phyloP scores from a whole-genome alignment of 2,888 invertebrate genomes.

The Xestobium rufovillosum region DNA sequence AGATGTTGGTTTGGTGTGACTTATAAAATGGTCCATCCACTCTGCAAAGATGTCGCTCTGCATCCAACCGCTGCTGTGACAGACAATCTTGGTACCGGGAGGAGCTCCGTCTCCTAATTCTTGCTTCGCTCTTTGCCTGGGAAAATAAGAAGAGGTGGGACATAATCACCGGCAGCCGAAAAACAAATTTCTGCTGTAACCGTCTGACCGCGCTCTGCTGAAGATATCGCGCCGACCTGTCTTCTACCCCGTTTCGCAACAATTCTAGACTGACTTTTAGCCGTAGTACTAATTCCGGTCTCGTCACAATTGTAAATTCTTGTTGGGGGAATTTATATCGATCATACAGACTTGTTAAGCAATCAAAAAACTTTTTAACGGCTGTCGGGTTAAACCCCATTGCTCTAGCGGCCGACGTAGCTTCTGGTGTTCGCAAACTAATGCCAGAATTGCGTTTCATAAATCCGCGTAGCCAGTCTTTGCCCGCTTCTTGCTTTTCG shows the following conservation, averaged over 20 bases:
- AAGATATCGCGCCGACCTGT: constrained; percentile 25
- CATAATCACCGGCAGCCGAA: constrained; percentile 25
- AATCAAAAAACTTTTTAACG: constrained; percentile 17
- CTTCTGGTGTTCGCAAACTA: no score
- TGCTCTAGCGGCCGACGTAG: no score
- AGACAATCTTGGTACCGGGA: constrained; percentile 26
- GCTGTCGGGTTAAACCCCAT: no score
- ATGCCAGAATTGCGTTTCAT: no score
- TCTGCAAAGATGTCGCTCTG: constrained; percentile 21
- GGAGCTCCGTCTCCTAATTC: constrained; percentile 29
- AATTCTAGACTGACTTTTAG: constrained; percentile 20
- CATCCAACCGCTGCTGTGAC: constrained; percentile 29
- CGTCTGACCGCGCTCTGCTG: constrained; percentile 29
- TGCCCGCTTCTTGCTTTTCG: no score
- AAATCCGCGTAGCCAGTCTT: no score
- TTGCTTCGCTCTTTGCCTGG: constrained; percentile 27
- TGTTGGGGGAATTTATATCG: constrained; percentile 25
- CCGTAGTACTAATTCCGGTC: constrained; percentile 27
- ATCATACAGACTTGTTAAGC: constrained; percentile 23
- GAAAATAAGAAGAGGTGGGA: constrained; percentile 31
- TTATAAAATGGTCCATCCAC: constrained; percentile 23
- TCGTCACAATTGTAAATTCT: constrained; percentile 26
- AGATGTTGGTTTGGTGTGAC: constrained; percentile 16
- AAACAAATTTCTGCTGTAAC: constrained; percentile 27
- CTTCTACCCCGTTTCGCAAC: constrained; percentile 18